Conservation (phyloP, 2,888 invertebrate species). For the Baccha elongata region DNA sequence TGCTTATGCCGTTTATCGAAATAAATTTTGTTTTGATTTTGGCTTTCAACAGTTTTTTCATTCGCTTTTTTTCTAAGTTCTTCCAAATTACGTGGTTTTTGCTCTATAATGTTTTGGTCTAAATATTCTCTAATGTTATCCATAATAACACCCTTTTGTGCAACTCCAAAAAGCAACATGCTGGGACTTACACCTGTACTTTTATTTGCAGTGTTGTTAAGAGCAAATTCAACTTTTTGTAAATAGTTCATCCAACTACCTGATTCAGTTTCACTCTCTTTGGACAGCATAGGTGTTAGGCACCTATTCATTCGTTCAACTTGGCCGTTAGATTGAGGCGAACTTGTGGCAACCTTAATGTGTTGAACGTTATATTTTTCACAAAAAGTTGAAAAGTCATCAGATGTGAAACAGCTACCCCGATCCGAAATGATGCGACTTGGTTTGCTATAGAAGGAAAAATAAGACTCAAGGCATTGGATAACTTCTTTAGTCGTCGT, state of each 20-base stretch:
- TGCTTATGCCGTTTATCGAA: neutral
- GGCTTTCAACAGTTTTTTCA: neutral
- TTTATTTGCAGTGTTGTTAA: too few relatives aligned
- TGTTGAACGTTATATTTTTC: neutral
- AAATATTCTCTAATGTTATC: too few relatives aligned
- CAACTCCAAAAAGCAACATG: too few relatives aligned
- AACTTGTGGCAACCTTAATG: neutral
- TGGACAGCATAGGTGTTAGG: neutral
- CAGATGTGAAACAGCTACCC: neutral
- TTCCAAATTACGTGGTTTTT: neutral
- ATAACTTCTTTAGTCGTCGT: neutral
- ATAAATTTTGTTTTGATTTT: neutral
- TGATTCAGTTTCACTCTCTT: neutral
- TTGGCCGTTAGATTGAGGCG: neutral
- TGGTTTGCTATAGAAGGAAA: neutral
- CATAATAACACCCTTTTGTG: too few relatives aligned
- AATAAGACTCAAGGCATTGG: neutral
- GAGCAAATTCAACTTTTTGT: neutral
- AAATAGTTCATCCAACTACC: neutral
- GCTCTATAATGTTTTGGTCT: too few relatives aligned
- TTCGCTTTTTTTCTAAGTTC: neutral
- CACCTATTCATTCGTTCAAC: too few relatives aligned
- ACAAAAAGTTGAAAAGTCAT: neutral
- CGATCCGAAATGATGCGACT: neutral
- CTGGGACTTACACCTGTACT: too few relatives aligned